phyloP scores from a whole-genome alignment of 1,140 invertebrate species.

The Nymphalis io region DNA sequence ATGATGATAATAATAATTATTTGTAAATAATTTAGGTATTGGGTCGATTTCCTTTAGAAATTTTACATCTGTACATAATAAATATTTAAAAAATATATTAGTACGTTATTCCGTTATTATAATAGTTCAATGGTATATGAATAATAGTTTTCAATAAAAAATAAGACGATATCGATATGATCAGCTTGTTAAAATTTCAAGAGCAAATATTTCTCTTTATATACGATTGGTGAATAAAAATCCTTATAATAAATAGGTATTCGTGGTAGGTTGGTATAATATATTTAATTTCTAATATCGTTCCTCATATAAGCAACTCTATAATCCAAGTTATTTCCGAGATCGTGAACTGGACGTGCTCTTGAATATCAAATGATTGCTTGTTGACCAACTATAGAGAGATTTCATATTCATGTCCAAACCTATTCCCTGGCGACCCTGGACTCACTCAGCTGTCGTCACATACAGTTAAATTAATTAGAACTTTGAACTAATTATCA shows the following conservation, averaged over 20 bases:
- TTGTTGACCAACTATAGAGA: constrained; percentile 4
- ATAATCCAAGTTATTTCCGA: not conserved
- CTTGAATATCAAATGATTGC: constrained; percentile 14
- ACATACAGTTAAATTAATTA: constrained; percentile 5
- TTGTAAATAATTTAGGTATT: no score
- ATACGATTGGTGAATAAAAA: not conserved
- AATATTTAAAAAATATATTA: no score
- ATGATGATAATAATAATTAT: no score
- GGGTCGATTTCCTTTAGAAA: no score
- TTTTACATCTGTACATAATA: no score
- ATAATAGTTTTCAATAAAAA: no score
- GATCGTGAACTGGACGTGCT: constrained; percentile 5
- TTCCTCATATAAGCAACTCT: not conserved
- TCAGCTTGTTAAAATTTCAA: no score
- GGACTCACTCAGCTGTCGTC: constrained; percentile 17
- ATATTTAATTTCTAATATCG: not conserved
- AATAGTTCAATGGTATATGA: no score
- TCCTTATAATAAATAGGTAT: no score
- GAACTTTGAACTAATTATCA: not conserved
- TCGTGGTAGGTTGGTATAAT: not conserved
- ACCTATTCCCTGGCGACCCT: not conserved
- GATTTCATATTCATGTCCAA: constrained; percentile 17
- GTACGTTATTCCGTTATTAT: no score
- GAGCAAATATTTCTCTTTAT: not conserved
- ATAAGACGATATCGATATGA: no score